These are phyloP conservation scores for Melieria omissa DNA, from an alignment of 2,888 invertebrate genomes.

Conservation along the genomic window DNA sequence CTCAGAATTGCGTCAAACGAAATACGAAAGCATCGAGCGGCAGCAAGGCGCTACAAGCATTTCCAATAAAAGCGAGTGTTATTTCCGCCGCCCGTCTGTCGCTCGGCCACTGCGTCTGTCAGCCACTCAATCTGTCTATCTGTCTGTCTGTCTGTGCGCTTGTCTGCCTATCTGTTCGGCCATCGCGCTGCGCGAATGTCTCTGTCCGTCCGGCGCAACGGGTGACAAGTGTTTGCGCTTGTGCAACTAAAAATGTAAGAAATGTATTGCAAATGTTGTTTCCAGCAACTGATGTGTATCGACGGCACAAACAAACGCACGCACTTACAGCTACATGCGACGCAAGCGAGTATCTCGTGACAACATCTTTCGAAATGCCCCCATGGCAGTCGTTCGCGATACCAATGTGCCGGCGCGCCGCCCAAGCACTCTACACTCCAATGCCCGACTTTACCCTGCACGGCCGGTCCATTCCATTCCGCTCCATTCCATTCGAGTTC, in stretches of 20 bases:
- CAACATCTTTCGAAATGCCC: conserved; percentile 33
- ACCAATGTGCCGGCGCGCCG: neutral
- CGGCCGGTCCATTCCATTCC: too few relatives aligned
- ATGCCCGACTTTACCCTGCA: too few relatives aligned
- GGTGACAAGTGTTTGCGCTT: conserved; percentile 9
- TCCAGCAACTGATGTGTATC: conserved; percentile 27
- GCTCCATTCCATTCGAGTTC: too few relatives aligned
- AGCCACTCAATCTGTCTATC: neutral
- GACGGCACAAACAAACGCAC: conserved; percentile 2
- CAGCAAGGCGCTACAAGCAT: conserved; percentile 17
- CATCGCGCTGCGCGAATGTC: neutral
- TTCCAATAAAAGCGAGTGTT: conserved; percentile 28
- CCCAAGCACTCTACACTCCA: neutral
- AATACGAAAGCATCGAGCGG: too few relatives aligned
- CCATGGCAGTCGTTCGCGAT: conserved; percentile 23
- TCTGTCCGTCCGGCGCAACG: neutral
- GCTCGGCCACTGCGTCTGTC: neutral
- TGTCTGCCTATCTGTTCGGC: neutral
- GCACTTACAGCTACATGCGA: conserved; percentile 5
- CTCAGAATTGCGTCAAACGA: too few relatives aligned
- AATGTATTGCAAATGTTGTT: conserved; percentile 27
- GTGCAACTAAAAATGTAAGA: conserved; percentile 9
- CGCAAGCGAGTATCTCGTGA: conserved; percentile 22
- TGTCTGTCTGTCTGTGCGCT: neutral
- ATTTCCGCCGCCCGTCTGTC: neutral